phyloP scores from a whole-genome alignment of 2,113 vertebrate genomes.

The Leuciscus idus region DNA sequence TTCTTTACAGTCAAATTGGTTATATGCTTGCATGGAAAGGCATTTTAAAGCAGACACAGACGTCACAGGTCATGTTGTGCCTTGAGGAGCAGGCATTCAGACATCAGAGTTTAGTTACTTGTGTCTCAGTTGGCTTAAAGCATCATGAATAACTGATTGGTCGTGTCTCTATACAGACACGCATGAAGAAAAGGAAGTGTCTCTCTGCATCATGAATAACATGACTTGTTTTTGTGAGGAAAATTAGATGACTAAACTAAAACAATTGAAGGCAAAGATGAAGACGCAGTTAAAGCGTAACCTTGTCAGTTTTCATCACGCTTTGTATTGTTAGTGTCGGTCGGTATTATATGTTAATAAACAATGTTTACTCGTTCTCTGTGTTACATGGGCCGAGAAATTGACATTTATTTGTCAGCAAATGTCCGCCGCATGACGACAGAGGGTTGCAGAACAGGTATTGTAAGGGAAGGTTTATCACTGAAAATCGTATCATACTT shows the following conservation, averaged over 20 bases:
- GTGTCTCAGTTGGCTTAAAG: conserved; percentile 50
- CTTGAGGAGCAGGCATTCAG: conserved; percentile 17
- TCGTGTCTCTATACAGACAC: conserved; percentile 48
- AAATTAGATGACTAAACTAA: neutral
- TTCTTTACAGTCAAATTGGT: neutral
- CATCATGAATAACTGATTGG: conserved; percentile 64
- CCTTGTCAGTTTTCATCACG: no score
- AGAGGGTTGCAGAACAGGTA: no score
- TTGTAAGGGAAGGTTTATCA: no score
- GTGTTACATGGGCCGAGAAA: no score
- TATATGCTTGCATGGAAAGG: neutral
- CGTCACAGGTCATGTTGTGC: neutral
- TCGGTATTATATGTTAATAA: no score
- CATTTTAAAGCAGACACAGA: neutral
- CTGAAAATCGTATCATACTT: no score
- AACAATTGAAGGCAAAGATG: neutral
- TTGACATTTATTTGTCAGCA: no score
- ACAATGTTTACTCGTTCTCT: no score
- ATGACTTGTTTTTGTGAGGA: neutral
- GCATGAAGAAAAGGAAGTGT: neutral
- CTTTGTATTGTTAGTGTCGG: no score
- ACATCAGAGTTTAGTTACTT: conserved; percentile 45
- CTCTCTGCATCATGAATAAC: neutral
- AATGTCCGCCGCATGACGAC: no score
- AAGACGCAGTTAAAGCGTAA: neutral